Base-by-base conservation (phyloP, 1,140 invertebrate genomes). In the Anthonomus grandis region DNA sequence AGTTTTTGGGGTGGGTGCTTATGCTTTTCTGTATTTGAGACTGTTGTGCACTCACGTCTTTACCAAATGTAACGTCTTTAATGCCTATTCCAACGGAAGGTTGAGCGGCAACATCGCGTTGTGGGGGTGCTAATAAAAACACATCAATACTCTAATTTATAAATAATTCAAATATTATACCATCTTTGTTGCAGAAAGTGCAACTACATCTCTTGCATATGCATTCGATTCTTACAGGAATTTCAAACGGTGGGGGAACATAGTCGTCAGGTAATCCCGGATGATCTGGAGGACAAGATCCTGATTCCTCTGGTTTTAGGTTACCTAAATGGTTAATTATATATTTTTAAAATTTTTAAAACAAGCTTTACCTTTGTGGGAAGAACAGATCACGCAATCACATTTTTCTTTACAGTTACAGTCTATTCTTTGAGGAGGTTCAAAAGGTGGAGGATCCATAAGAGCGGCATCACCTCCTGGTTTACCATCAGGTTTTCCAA, bases 401-500 rank as follows among this genome's bases (percentile, higher is more conserved):
- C 56, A 58, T 24, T 39, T 51, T 5, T 19, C 42, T 9, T 39
- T 6, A 36, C 61, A 59, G 10, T 57, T 19, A 18, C 61, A 63
- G 9, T 42, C 23, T n/a, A 51, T 45, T 18, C 51, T 39, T 8
- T 44, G 15, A 0, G 36, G 24, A 12, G 39, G 44, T 36, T 62
- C 60, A 27, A 62, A 62, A 0, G 56, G 56, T 13, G 60, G 60
- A 2, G 55, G 55, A 17, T 62, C 60, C 22, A 17, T 41, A 1
- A 15, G 5, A 15, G 12, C 3, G 4, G 19, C 17, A n/a, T n/a
- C n/a, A 9, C n/a, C 22, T 4, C 39, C 37, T 19, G 8, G 9
- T 15, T 12, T 18, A 18, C 12, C 45, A 5, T 8, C 15, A 1
- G n/a, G 13, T 23, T 50, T 21, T 31, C 10, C 45, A 27, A 25